Evolutionary conservation across 2,888 invertebrate genomes (phyloP), one percentile per base, ranked within the genome.

Genomic region (Caradrina clavipalpis): DNA sequence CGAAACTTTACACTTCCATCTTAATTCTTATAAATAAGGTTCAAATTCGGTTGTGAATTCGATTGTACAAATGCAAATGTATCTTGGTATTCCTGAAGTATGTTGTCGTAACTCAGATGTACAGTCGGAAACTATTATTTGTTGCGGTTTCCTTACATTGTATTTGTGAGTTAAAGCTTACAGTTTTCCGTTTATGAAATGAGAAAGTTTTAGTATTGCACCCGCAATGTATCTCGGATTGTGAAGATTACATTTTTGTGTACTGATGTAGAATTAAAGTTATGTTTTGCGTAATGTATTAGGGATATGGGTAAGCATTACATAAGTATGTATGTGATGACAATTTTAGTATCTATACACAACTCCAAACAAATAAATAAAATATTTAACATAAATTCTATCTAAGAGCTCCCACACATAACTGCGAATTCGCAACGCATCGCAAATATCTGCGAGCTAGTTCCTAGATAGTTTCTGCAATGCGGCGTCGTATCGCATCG

Each of bases 121-220:
- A 90, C 90, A 90, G 92, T 92, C 94, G 91, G 92, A 93, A 93
- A 94, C 91, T 94, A 94, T 95, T 93, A 94, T 93, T 92, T 94
- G 92, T 89, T 95, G 95, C 86, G 95, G 95, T 94, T 92, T 86
- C 75, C 86, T 90, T 90, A 94, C 94, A 94, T 91, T 94, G 95
- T 93, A 91, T 90, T 82, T 88, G 89, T 89, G 82, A 89, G 91
- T 90, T 90, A 91, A 89, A 90, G 88, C 90, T 90, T 90, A 88
- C 89, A 88, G 88, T 89, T 91, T 91, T 84, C 91, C 89, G 89
- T 88, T 88, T 90, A 89, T 89, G 87, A 86, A 89, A 90, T 89
- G 88, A 88, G 90, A 88, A 87, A 87, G 87, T 88, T 86, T 84
- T 86, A 77, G 78, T 69, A 68, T 84, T 81, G 80, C 86, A 86